Evolutionary conservation across 2,888 invertebrate genomes (phyloP).

Genomic region (Drosophila nigricruria): DNA sequence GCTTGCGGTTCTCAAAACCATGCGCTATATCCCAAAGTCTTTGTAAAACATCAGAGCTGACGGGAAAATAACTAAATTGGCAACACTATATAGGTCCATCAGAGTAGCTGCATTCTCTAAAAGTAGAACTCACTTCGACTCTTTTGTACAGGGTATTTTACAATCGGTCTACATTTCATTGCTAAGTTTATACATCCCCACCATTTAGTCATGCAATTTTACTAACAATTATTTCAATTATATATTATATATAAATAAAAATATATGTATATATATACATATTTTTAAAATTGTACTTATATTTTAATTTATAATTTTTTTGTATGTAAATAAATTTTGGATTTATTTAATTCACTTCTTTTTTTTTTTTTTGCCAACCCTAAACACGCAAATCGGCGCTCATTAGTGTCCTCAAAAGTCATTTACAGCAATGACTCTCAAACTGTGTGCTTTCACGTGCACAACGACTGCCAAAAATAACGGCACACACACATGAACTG

Average conservation of each 20-base stretch:
- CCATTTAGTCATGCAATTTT: slow-evolving; percentile 4
- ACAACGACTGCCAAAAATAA: slow-evolving; percentile 61
- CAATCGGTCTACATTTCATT: neutral
- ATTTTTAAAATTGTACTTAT: no score
- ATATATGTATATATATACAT: neutral
- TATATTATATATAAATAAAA: neutral
- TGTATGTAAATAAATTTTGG: no score
- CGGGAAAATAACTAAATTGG: no score
- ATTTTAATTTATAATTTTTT: no score
- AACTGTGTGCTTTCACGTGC: slow-evolving; percentile 68
- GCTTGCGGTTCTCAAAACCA: no score
- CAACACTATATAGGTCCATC: no score
- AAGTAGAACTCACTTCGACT: neutral
- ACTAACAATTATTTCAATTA: neutral
- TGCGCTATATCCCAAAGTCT: no score
- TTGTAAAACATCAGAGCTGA: no score
- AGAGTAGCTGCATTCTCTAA: neutral
- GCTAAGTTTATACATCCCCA: neutral
- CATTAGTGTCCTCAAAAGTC: slow-evolving; percentile 17
- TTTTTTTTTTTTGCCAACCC: neutral
- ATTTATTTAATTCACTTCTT: neutral
- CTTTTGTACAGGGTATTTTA: neutral
- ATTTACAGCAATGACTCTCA: slow-evolving; percentile 24
- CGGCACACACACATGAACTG: slow-evolving; percentile 17
- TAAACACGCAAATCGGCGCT: neutral